Percentiles rank a stretch among this genome's conserved stretches.
Conservation (phyloP, 2,888 invertebrate species). For the Sarcophaga subvicina region DNA sequence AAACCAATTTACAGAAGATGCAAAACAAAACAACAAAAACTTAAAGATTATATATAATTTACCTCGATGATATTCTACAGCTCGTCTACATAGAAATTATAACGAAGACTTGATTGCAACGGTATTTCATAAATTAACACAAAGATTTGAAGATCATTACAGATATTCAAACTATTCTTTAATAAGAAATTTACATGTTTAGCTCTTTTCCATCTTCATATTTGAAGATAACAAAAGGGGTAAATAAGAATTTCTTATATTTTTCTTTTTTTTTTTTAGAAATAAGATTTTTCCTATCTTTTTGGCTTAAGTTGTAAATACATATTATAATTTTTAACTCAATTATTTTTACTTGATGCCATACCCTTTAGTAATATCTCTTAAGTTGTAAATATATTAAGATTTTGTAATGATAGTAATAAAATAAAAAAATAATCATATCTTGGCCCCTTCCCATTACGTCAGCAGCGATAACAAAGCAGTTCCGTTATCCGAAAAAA, state of each 20-base stretch:
- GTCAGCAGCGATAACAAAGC: too few relatives aligned
- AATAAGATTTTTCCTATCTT: too few relatives aligned
- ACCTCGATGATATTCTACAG: not conserved
- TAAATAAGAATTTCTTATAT: not conserved
- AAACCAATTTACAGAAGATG: not conserved
- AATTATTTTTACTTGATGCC: too few relatives aligned
- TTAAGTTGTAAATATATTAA: too few relatives aligned
- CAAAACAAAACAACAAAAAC: not conserved
- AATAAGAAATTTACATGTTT: slow-evolving; percentile 15
- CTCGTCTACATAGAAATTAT: not conserved
- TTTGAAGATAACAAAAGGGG: not conserved
- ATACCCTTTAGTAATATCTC: too few relatives aligned
- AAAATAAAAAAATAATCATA: not conserved
- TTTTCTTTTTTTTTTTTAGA: too few relatives aligned
- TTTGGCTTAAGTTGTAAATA: too few relatives aligned
- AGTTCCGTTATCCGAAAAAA: too few relatives aligned
- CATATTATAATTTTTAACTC: too few relatives aligned
- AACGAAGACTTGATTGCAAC: slow-evolving; percentile 15
- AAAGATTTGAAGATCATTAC: not conserved
- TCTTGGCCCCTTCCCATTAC: too few relatives aligned
- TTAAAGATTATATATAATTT: not conserved
- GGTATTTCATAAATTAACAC: slow-evolving; percentile 9
- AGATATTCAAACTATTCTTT: not conserved
- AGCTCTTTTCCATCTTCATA: not conserved
- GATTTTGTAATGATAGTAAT: too few relatives aligned